A percentile compares a stretch with the other conserved stretches of the same genome.
These are phyloP conservation scores for Oriolus oriolus DNA, from an alignment of 2,113 vertebrate genomes.

Conservation along the genomic window DNA sequence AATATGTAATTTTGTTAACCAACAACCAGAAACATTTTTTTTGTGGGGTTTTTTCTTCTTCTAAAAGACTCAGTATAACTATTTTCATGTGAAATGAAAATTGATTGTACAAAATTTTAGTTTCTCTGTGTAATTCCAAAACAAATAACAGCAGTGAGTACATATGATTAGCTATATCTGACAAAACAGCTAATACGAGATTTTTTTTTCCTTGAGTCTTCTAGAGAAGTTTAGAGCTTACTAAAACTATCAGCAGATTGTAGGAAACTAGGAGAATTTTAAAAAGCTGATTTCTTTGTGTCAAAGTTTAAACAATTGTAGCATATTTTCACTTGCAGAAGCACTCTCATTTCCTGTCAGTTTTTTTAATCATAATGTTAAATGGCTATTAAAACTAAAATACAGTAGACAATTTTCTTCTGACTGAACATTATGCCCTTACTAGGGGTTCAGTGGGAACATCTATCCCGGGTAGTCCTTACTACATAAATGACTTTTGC, in stretches of 20 bases:
- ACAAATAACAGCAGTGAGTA: background rate
- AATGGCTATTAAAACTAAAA: background rate
- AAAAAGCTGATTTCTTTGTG: background rate
- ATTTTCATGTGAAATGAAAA: background rate
- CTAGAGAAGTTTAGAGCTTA: background rate
- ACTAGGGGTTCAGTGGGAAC: background rate
- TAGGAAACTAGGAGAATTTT: background rate
- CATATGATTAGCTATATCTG: background rate
- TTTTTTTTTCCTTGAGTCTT: background rate
- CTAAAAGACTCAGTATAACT: background rate
- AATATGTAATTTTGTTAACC: background rate
- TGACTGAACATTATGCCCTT: background rate
- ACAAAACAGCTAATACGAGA: background rate
- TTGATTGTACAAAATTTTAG: background rate
- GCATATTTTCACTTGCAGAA: background rate
- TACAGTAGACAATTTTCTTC: background rate
- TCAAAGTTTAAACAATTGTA: background rate
- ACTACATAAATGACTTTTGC: background rate
- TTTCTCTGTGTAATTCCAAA: background rate
- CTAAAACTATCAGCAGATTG: background rate
- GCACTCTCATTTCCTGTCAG: background rate
- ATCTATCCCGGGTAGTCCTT: background rate
- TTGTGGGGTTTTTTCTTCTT: rapidly evolving
- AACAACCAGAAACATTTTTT: background rate
- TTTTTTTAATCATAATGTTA: background rate